Conservation (phyloP, 2,888 invertebrate genomes). For the Eristalis tenax region DNA sequence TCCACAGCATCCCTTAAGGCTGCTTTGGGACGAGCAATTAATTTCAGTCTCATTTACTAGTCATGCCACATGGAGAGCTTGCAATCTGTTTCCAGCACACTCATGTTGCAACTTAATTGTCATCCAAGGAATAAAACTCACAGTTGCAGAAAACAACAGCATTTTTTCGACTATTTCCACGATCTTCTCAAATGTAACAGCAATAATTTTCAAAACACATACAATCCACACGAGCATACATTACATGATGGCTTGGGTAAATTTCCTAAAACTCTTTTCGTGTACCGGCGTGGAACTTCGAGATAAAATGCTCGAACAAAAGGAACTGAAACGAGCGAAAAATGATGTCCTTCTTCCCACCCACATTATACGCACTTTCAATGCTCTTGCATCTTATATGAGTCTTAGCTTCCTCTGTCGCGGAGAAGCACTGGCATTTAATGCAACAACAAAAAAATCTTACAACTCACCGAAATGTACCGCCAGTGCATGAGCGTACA, state of each 20-base stretch:
- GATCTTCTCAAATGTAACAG: background rate
- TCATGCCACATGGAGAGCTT: no score
- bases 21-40: no score
- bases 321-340: background rate
- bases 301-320: conserved; percentile 19
- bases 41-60: no score
- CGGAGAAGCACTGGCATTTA: conserved; percentile 25
- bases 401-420: conserved; percentile 32
- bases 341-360: background rate
- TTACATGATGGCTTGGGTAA: background rate
- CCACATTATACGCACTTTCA: background rate
- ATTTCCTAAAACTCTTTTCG: conserved; percentile 53
- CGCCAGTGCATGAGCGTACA: conserved; percentile 1
- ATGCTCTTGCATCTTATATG: background rate
- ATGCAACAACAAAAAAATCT: conserved; percentile 26
- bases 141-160: no score
- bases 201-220: background rate
- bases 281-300: conserved; percentile 13
- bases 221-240: background rate
- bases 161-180: background rate
- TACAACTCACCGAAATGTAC: conserved; percentile 9
- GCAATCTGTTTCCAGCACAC: no score
- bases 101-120: no score
- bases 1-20: no score
- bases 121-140: no score